These are phyloP conservation scores for Nipponacmea schrenckii DNA, from an alignment of 2,888 invertebrate genomes.

Conservation along the genomic window DNA sequence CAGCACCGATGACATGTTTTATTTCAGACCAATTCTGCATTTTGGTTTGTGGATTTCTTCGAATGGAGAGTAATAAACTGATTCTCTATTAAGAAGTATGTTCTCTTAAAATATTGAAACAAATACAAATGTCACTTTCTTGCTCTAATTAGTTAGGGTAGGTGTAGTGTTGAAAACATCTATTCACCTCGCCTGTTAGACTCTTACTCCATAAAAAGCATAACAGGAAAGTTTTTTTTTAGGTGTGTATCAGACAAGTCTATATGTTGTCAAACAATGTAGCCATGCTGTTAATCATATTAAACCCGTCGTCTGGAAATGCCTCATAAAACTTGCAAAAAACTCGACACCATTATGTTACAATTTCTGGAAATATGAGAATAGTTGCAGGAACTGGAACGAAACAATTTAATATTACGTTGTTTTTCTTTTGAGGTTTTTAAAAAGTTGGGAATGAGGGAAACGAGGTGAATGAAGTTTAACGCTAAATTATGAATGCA, in stretches of 20 bases:
- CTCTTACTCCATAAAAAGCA: not conserved
- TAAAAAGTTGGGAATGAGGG: not conserved
- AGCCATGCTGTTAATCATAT: slow-evolving; percentile 1
- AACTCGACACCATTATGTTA: not conserved
- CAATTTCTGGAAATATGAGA: not conserved
- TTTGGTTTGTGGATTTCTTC: too few relatives aligned
- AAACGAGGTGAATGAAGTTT: not conserved
- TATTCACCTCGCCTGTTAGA: too few relatives aligned
- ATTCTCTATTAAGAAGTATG: too few relatives aligned
- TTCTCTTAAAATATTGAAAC: too few relatives aligned
- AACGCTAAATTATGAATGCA: slow-evolving; percentile 3
- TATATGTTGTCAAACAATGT: not conserved
- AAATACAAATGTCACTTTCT: too few relatives aligned
- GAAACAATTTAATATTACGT: slow-evolving; percentile 10
- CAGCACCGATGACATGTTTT: too few relatives aligned
- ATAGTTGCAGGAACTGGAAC: slow-evolving; percentile 6
- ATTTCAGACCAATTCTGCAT: too few relatives aligned
- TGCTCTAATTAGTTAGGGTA: too few relatives aligned
- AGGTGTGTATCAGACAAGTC: not conserved
- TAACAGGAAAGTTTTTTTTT: not conserved
- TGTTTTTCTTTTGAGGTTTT: not conserved
- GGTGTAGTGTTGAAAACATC: too few relatives aligned
- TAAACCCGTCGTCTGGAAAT: not conserved
- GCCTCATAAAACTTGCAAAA: slow-evolving; percentile 7
- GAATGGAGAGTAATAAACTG: too few relatives aligned